Evolutionary conservation across 2,113 vertebrate genomes (phyloP).

Genomic region (Amblyopsis rosae): DNA sequence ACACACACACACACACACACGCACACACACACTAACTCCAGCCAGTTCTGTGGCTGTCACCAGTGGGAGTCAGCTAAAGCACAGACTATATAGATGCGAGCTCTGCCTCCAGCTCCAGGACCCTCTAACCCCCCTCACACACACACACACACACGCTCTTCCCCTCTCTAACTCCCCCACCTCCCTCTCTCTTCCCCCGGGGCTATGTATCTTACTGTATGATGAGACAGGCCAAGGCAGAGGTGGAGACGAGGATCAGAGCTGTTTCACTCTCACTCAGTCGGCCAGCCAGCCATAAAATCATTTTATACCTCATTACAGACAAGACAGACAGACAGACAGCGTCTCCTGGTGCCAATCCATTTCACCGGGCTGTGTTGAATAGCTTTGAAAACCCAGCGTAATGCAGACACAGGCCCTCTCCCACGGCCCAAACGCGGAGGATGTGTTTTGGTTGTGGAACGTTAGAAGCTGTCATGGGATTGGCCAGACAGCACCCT

Average conservation of each 20-base stretch:
- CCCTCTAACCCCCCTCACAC: not conserved
- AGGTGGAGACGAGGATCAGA: slow-evolving; percentile 62
- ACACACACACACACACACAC: not conserved
- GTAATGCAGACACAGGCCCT: not conserved
- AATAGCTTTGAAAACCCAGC: slow-evolving; percentile 5
- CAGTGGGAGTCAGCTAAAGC: slow-evolving; percentile 57
- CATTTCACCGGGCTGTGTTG: slow-evolving; percentile 1
- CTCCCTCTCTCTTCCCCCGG: slow-evolving; percentile 6
- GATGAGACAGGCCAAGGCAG: slow-evolving; percentile 51
- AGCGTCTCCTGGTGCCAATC: slow-evolving; percentile 16
- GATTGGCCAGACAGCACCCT: slow-evolving; percentile 6
- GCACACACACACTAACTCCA: slow-evolving; percentile 9
- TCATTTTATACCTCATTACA: slow-evolving; percentile 67
- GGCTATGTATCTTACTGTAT: slow-evolving; percentile 41
- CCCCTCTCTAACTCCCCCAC: not conserved
- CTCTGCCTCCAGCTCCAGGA: slow-evolving; percentile 27
- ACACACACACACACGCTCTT: not conserved
- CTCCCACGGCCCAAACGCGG: slow-evolving; percentile 10
- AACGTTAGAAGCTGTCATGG: slow-evolving; percentile 9
- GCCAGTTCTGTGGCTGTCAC: slow-evolving; percentile 51
- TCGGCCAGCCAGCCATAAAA: slow-evolving; percentile 49
- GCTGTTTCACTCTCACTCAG: slow-evolving; percentile 56
- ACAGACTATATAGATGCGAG: slow-evolving; percentile 28
- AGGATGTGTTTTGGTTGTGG: slow-evolving; percentile 13
- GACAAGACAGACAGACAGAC: slow-evolving; percentile 33